Evolutionary conservation across 2,888 invertebrate species (phyloP), one percentile per base, ranked within the genome.

Genomic region (Nephrotoma flavescens): DNA sequence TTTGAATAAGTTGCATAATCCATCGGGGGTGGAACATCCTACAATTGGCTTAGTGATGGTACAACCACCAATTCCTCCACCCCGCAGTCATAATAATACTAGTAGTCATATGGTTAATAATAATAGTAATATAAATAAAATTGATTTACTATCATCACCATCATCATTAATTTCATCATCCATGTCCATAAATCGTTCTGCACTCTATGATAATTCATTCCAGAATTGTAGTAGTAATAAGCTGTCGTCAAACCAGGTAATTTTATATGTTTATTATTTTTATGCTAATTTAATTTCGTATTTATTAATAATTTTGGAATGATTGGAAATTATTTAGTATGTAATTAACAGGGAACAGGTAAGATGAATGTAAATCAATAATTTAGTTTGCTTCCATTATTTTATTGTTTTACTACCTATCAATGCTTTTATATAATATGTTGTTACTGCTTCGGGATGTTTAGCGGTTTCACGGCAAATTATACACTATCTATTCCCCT

Each of bases 161-260:
- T 84, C 42, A 84, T 84, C 42, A 15, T 41, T 42, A 84, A 41
- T 84, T 42, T 42, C 42, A 84, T 42, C 84, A 42, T 42, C 84
- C 31, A 71, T 71, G 71, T 71, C 71, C 71, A 71, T 71, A 31
- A 71, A 31, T 71, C 71, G 71, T 71, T 31, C 71, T 71, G 71
- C 71, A 71, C 71, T 71, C 9, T 71, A 71, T 84, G 84, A 84
- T 84, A 84, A 84, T 84, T 84, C 84, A 84, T 84, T 84, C 42
- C 42, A 84, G 41, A 84, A 15, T n/a, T 42, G 41, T 42, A 84
- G 15, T 84, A 84, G 84, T 41, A 83, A 42, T 84, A 42, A 84
- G 41, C n/a, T 84, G 42, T 84, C 84, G 42, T 84, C 42, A 5
- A 84, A 71, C 9, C 71, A 71, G 71, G 71, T 71, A 71, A 71